A percentile compares a stretch with the other conserved stretches of the same genome.
phyloP scores from a whole-genome alignment of 2,888 invertebrate genomes.

The Toxonevra muliebris region DNA sequence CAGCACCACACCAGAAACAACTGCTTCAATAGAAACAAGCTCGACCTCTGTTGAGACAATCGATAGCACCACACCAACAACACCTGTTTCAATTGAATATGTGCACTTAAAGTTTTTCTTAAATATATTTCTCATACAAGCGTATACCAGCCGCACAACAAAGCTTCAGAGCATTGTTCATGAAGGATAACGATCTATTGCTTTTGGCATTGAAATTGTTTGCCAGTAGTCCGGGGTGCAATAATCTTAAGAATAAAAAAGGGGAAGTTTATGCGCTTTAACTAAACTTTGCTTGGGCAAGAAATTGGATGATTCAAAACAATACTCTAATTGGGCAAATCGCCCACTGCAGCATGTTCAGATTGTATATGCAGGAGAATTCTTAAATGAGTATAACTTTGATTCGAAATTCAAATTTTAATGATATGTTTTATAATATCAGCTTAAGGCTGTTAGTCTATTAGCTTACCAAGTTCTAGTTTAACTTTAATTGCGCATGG shows the following conservation, averaged over 20 bases:
- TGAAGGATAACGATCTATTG: constrained; percentile 54
- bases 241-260: constrained; percentile 65
- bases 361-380: constrained; percentile 77
- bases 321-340: constrained; percentile 91
- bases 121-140: constrained; percentile 48
- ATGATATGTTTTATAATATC: constrained; percentile 37
- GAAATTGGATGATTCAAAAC: constrained; percentile 85
- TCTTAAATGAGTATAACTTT: not conserved
- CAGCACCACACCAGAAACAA: no score
- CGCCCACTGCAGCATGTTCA: constrained; percentile 82
- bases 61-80: no score
- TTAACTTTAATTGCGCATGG: constrained; percentile 54
- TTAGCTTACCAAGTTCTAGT: constrained; percentile 77
- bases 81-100: no score
- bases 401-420: not conserved
- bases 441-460: constrained; percentile 88
- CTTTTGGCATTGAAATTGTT: constrained; percentile 61
- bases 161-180: constrained; percentile 48
- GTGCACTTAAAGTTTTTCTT: not conserved
- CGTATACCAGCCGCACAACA: constrained; percentile 53
- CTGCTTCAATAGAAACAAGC: no score
- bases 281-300: constrained; percentile 80
- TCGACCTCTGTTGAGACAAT: no score
- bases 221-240: constrained; percentile 61
- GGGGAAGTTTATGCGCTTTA: constrained; percentile 77